These are phyloP conservation scores for Eucera pruinosa DNA, from an alignment of 2,888 invertebrate genomes.

Conservation along the genomic window DNA sequence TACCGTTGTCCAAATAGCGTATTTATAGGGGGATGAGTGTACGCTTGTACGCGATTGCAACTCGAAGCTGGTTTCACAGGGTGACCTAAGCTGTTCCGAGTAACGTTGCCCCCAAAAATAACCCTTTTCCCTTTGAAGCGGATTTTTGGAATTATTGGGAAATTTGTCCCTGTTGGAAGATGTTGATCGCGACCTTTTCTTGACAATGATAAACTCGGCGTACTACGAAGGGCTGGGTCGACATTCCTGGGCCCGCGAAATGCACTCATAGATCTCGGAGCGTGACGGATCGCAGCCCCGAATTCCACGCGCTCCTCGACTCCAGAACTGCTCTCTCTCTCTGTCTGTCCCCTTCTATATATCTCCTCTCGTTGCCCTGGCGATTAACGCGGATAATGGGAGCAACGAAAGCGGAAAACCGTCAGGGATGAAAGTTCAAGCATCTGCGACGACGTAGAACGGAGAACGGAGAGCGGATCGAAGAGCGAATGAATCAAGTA, in stretches of 20 bases:
- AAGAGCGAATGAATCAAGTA: constrained; percentile 39
- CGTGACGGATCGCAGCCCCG: constrained; percentile 3
- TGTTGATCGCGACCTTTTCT: neutral
- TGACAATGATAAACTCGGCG: constrained; percentile 1
- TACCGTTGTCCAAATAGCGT: no score
- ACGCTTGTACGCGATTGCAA: no score
- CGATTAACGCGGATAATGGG: constrained; percentile 6
- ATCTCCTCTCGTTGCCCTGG: neutral
- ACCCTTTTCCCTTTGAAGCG: neutral
- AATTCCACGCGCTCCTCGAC: constrained; percentile 28
- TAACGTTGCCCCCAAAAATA: no score
- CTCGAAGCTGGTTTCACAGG: no score
- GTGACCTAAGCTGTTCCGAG: no score
- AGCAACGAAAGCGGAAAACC: constrained; percentile 27
- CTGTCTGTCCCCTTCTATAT: neutral
- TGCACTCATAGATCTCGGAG: no score
- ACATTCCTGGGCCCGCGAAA: no score
- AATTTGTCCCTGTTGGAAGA: neutral
- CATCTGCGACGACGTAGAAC: neutral
- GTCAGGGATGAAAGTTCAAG: constrained; percentile 4
- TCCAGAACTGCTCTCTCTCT: neutral
- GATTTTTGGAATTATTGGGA: neutral
- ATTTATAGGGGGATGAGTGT: no score
- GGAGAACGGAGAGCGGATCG: constrained; percentile 16
- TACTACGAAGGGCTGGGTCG: no score